These are phyloP conservation scores for Percina caprodes DNA, from an alignment of 2,113 vertebrate genomes.

Conservation along the genomic window DNA sequence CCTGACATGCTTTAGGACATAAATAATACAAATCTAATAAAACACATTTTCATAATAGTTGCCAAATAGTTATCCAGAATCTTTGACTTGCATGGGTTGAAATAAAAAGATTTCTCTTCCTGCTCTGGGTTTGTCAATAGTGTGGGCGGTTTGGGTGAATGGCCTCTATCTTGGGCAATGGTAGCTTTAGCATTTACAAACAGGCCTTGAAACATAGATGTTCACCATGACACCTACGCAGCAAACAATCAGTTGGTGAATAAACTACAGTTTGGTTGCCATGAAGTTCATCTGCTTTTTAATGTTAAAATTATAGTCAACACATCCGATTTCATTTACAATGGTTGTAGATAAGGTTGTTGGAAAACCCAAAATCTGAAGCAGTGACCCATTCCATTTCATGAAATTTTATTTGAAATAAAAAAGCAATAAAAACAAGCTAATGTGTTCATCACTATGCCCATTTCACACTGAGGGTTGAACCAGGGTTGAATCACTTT, in stretches of 20 bases:
- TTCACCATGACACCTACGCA: constrained; percentile 53
- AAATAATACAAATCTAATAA: background rate
- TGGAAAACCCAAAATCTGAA: background rate
- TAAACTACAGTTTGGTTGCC: background rate
- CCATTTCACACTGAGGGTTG: no score
- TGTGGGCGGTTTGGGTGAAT: constrained; percentile 76
- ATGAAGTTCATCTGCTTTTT: background rate
- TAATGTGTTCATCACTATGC: background rate
- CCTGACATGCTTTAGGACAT: no score
- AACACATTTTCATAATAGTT: background rate
- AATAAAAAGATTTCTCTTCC: background rate
- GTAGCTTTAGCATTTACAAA: constrained; percentile 60
- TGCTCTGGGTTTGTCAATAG: constrained; percentile 42
- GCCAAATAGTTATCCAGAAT: background rate
- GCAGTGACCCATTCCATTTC: background rate
- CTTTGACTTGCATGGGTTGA: constrained; percentile 2
- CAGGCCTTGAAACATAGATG: constrained; percentile 71
- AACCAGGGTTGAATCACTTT: no score
- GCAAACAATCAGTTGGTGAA: background rate
- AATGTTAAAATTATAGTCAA: background rate
- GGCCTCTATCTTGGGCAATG: constrained; percentile 72
- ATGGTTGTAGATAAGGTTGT: background rate
- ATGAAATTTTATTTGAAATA: background rate
- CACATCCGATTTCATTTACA: background rate
- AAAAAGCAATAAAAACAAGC: background rate